phyloP scores from a whole-genome alignment of 2,797 vertebrate species.

The Onychomys arenicola region DNA sequence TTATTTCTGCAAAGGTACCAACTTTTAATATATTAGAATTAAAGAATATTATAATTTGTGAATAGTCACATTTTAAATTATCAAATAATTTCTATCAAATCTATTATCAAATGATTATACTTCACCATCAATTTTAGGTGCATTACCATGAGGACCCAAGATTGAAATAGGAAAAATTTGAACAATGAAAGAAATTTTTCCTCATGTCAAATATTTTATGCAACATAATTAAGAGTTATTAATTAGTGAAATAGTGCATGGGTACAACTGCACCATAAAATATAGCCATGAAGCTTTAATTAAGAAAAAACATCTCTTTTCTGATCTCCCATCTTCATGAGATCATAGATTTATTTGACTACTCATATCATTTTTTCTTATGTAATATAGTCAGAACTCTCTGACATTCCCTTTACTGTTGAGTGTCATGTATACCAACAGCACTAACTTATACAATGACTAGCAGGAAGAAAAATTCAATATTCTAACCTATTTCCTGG shows the following conservation, averaged over 20 bases:
- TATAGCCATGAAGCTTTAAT: neutral
- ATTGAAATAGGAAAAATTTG: neutral
- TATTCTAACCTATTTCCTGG: neutral
- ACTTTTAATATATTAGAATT: conserved; percentile 73
- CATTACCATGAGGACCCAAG: conserved; percentile 27
- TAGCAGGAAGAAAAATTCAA: neutral
- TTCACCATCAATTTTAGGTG: conserved; percentile 15
- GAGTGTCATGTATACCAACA: neutral
- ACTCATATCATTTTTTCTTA: neutral
- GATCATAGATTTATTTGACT: neutral
- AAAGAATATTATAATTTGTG: conserved; percentile 60
- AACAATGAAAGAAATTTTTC: neutral
- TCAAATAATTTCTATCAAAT: neutral
- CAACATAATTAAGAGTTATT: neutral
- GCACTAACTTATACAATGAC: conserved; percentile 11
- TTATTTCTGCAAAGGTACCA: neutral
- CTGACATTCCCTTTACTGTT: neutral
- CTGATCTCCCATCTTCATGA: neutral
- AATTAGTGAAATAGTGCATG: neutral
- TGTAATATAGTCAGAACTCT: neutral
- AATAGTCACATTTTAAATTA: conserved; percentile 67
- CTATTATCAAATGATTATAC: neutral
- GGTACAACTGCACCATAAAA: neutral
- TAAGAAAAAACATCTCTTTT: neutral
- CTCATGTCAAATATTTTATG: conserved; percentile 5